Evolutionary conservation across 2,113 vertebrate genomes (phyloP), one percentile per base, ranked within the genome.

Genomic region (Oreotrochilus melanogaster): DNA sequence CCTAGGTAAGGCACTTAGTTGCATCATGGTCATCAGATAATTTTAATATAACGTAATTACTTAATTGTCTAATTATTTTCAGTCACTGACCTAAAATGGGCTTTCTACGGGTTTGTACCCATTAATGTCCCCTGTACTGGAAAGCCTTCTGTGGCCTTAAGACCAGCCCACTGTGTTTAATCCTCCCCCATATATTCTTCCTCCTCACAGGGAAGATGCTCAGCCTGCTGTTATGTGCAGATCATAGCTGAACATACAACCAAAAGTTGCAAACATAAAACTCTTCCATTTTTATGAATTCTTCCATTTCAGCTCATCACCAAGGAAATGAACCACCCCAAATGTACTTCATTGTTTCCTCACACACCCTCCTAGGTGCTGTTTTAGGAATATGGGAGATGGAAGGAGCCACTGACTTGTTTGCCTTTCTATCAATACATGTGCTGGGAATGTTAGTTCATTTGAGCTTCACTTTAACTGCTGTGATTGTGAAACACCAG

Each of bases 141-240:
- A 79, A 79, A 88, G 37, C 30, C 37, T 88, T 73, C 61, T 78
- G 43, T 3, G 1, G 43, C 67, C 43, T 64, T 48, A 48, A 50
- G 51, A 66, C 9, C 16, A 67, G 45, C 33, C 35, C 30, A 12
- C 27, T 22, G 62, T 10, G 8, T 37, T 81, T 42, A 88, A 72
- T 66, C 18, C 15, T 81, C 22, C 24, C n/a, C 16, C 60, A 47
- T 47, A 42, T 17, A 43, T 14, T 74, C 37, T 45, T 67, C 45
- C 14, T 67, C 18, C 31, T 33, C 0, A 0, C 1, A 13, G 35
- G 62, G 43, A 62, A 53, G 43, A 37, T 51, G 30, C 37, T 78
- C 35, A 43, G 30, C 24, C 57, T 74, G 43, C 24, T 24, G 39
- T n/a, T n/a, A 30, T 13, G 9, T 7, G 50, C 66, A 69, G n/a